phyloP scores from a whole-genome alignment of 2,888 invertebrate species.

The Rutpela maculata region DNA sequence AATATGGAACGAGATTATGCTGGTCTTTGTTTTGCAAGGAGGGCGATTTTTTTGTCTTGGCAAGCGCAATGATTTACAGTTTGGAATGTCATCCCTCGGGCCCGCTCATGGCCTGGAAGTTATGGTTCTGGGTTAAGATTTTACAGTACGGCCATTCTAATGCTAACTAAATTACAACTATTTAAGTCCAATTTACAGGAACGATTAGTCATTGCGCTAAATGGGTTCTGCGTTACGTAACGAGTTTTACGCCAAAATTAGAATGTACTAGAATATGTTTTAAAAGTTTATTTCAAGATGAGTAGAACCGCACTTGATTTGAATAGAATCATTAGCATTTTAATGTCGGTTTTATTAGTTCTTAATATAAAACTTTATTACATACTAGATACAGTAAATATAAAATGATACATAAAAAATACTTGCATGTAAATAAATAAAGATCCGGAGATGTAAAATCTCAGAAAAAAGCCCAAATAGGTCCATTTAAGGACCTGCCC shows the following conservation, averaged over 20 bases:
- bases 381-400: too few species aligned
- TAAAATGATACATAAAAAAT: too few species aligned
- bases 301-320: too few species aligned
- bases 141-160: background rate
- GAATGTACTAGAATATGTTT: background rate
- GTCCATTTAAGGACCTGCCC: too few species aligned
- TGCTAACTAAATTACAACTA: background rate
- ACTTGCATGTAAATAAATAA: too few species aligned
- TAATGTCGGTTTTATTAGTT: too few species aligned
- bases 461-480: too few species aligned
- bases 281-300: too few species aligned
- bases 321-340: too few species aligned
- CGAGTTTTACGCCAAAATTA: background rate
- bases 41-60: constrained; percentile 15
- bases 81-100: background rate
- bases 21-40: constrained; percentile 8
- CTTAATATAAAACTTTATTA: too few species aligned
- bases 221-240: too few species aligned
- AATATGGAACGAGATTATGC: constrained; percentile 16
- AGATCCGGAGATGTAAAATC: too few species aligned
- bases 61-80: background rate
- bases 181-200: background rate
- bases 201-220: background rate
- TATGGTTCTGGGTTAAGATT: background rate
- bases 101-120: background rate